Percentiles rank a stretch among this genome's conserved stretches.
phyloP scores from a whole-genome alignment of 1,140 invertebrate genomes.

The Archivesica marissinica region DNA sequence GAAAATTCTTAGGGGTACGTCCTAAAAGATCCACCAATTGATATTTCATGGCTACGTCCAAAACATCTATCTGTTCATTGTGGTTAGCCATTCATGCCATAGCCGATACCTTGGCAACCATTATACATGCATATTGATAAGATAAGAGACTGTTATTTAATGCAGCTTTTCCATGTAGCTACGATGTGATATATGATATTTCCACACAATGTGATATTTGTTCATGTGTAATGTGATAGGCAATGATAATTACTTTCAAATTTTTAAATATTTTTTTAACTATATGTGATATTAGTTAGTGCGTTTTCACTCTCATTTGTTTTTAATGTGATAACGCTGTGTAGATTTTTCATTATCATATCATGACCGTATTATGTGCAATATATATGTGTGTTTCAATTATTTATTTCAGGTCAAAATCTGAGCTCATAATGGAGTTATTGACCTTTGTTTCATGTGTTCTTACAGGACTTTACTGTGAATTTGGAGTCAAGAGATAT shows the following conservation, averaged over 20 bases:
- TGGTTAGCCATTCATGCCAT: too few species aligned
- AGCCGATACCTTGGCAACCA: too few species aligned
- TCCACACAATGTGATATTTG: neutral
- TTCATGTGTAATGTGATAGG: conserved; percentile 9
- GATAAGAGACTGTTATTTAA: too few species aligned
- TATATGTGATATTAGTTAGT: neutral
- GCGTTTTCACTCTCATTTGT: neutral
- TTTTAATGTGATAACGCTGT: conserved; percentile 10
- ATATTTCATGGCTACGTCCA: too few species aligned
- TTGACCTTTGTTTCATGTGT: neutral
- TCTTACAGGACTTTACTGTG: neutral
- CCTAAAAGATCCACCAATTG: too few species aligned
- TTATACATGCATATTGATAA: too few species aligned
- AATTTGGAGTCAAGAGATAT: too few species aligned
- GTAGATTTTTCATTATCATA: neutral
- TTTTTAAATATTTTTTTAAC: neutral
- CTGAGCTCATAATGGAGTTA: neutral
- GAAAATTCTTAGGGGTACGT: too few species aligned
- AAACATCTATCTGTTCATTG: too few species aligned
- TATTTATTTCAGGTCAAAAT: neutral
- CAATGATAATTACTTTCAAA: neutral
- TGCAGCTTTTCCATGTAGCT: too few species aligned
- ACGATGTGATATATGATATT: conserved; percentile 4
- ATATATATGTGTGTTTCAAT: conserved; percentile 27
- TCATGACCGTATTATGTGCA: neutral